These are phyloP conservation scores for Piprites chloris DNA, from an alignment of 2,113 vertebrate genomes.

Conservation along the genomic window DNA sequence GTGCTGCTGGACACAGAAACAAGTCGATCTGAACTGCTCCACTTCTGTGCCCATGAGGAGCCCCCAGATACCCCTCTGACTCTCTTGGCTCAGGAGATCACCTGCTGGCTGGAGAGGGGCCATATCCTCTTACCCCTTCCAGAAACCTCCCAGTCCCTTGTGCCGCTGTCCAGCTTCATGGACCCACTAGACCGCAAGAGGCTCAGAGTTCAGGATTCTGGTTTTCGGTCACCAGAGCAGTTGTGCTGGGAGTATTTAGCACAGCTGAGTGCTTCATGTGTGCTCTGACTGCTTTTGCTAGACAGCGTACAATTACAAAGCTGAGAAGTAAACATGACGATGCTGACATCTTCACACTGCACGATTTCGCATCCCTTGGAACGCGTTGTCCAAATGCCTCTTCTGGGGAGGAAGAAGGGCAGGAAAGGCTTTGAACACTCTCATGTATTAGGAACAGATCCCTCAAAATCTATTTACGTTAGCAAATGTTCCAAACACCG, in stretches of 20 bases:
- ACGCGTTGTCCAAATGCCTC: neutral
- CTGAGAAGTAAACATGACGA: neutral
- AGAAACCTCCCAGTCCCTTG: neutral
- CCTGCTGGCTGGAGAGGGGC: fast-evolving
- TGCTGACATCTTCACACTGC: neutral
- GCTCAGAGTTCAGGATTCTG: neutral
- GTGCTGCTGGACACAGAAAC: neutral
- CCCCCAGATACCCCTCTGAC: neutral
- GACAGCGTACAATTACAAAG: neutral
- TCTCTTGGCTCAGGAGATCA: neutral
- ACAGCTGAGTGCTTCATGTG: neutral
- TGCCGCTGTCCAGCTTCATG: fast-evolving
- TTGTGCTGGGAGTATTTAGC: neutral
- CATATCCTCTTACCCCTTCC: fast-evolving
- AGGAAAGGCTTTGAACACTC: neutral
- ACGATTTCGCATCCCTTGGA: neutral
- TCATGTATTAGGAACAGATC: neutral
- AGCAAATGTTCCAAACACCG: neutral
- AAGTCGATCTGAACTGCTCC: neutral
- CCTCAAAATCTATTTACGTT: neutral
- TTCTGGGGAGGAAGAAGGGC: neutral
- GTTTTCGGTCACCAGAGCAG: neutral
- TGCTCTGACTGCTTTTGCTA: neutral
- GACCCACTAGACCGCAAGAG: fast-evolving
- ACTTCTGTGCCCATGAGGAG: fast-evolving